phyloP scores from a whole-genome alignment of 2,113 vertebrate genomes.

The Pelobates fuscus region DNA sequence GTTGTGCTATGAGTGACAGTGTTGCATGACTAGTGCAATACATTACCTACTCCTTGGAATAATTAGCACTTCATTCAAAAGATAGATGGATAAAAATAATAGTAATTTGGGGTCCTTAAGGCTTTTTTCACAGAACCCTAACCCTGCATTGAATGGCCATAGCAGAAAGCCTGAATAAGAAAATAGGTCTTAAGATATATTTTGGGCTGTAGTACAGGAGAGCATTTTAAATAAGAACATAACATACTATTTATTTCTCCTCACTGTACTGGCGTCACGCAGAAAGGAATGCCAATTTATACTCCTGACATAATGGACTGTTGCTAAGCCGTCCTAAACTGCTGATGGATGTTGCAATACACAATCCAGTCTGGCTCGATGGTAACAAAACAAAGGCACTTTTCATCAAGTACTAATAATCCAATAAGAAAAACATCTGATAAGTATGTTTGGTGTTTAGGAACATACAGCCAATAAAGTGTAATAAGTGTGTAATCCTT shows the following conservation, averaged over 20 bases:
- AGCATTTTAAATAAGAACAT: not conserved
- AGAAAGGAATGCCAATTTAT: conserved; percentile 40
- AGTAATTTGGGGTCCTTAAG: no score
- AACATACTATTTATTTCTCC: not conserved
- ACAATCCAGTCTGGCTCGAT: conserved; percentile 27
- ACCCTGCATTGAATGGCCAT: no score
- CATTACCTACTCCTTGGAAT: no score
- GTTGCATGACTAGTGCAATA: no score
- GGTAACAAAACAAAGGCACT: conserved; percentile 39
- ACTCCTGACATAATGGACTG: conserved; percentile 23
- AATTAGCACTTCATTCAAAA: no score
- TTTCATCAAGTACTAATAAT: conserved; percentile 46
- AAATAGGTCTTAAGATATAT: no score
- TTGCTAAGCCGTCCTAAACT: conserved; percentile 39
- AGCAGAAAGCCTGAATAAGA: no score
- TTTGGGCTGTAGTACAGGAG: not conserved
- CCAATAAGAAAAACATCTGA: conserved; percentile 38
- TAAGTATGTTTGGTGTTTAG: conserved; percentile 43
- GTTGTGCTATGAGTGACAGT: no score
- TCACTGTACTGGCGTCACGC: conserved; percentile 2
- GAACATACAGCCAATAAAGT: conserved; percentile 43
- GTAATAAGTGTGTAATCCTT: conserved; percentile 52
- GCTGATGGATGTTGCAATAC: conserved; percentile 36
- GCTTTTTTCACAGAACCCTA: no score
- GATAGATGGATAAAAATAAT: no score